Evolutionary conservation across 2,888 invertebrate species (phyloP).

Genomic region (Timema cristinae): DNA sequence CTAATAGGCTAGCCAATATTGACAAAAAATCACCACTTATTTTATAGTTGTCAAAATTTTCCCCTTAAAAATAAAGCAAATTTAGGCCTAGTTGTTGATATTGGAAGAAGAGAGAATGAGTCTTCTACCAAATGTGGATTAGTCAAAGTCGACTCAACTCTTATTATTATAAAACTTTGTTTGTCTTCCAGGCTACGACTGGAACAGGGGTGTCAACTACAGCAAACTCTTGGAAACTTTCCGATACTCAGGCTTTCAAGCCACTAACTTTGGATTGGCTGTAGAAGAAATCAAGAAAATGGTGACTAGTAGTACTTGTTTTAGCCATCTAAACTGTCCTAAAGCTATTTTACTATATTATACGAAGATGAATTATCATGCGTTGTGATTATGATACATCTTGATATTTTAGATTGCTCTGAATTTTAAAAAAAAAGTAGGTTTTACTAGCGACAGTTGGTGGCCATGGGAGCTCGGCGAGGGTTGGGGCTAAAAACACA

Average conservation of each 20-base stretch:
- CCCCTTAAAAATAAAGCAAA: constrained; percentile 46
- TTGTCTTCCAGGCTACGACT: constrained; percentile 74
- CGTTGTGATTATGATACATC: too few species aligned
- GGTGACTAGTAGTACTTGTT: constrained; percentile 47
- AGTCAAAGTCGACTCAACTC: not conserved
- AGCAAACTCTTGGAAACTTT: constrained; percentile 77
- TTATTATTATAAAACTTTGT: not conserved
- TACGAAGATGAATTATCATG: too few species aligned
- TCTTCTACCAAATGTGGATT: too few species aligned
- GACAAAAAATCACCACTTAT: not conserved
- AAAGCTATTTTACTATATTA: too few species aligned
- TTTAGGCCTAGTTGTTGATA: constrained; percentile 8
- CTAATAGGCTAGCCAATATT: too few species aligned
- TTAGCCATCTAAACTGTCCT: too few species aligned
- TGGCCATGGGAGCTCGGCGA: too few species aligned
- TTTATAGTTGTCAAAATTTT: too few species aligned
- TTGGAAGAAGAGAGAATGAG: not conserved
- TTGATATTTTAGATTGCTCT: too few species aligned
- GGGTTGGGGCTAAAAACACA: too few species aligned
- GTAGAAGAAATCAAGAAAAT: constrained; percentile 90
- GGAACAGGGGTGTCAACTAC: constrained; percentile 85
- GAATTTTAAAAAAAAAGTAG: too few species aligned
- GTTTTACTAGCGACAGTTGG: too few species aligned
- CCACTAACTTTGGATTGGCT: constrained; percentile 89
- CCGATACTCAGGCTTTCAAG: constrained; percentile 89